Evolutionary conservation across 1,140 invertebrate species (phyloP), one percentile per base, ranked within the genome.

Genomic region (Drosophila sulfurigaster): DNA sequence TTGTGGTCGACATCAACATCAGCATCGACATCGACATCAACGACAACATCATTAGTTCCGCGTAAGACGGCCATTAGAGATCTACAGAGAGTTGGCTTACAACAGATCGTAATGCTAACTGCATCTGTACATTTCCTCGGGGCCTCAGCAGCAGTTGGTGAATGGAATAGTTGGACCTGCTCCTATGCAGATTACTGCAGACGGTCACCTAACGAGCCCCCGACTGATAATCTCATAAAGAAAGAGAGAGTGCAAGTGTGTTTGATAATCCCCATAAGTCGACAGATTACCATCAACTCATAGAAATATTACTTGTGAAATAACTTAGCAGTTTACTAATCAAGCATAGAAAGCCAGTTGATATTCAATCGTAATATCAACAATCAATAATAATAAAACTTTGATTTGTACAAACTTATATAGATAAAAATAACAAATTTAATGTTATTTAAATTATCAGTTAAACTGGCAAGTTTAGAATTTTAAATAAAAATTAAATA

Each of bases 1-100:
- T 78, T 75, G 63, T 75, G 69, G 57, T 78, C 46, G 8, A 49
- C 45, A 15, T 15, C 5, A 35, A 68, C 43, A 59, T 20, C 20
- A n/a, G 5, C 16, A n/a, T 28, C 49, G 1, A 15, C n/a, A 13
- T 30, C 28, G 15, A 43, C 15, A 16, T 8, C 30, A 30, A 38
- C 67, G 54, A 48, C 59, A 10, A 81, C 78, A 86, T 81, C 79
- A 75, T 85, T 85, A 79, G 82, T 85, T 85, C 81, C 82, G 81
- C 76, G 78, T 85, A 72, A 67, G 69, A 60, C 59, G n/a, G 30
- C 35, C 46, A 62, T 49, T 48, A 48, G 48, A 35, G 35, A 51
- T 59, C 58, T 60, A 16, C 63, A 70, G 54, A 62, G 56, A 54
- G 45, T 72, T 41, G 60, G 35, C 35, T 25, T 16, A 13, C 7